Evolutionary conservation across 1,140 invertebrate genomes (phyloP).

Genomic region (Rhysida immarginata): DNA sequence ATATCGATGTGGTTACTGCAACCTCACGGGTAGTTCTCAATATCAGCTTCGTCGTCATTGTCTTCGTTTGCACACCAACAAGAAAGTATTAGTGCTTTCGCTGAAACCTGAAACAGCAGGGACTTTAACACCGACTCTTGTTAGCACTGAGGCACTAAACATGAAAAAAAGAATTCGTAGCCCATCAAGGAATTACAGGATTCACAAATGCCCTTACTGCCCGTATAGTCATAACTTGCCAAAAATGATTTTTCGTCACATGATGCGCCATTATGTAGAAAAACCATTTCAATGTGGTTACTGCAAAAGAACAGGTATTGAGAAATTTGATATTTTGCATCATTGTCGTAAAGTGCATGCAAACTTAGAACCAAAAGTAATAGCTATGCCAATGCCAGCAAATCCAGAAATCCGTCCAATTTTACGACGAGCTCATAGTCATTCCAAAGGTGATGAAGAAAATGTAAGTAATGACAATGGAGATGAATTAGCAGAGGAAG

Average conservation of each 20-base stretch:
- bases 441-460: not conserved
- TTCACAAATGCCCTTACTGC: not conserved
- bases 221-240: not conserved
- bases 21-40: not conserved
- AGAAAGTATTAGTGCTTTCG: not conserved
- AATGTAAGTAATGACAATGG: not conserved
- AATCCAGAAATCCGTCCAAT: constrained; percentile 4
- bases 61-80: not conserved
- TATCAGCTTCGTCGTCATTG: constrained; percentile 3
- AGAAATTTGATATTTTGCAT: not conserved
- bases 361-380: not conserved
- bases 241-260: constrained; percentile 1
- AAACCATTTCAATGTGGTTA: constrained; percentile 5
- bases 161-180: not conserved
- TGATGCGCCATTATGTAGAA: not conserved
- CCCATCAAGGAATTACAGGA: no score
- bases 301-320: constrained; percentile 1
- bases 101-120: not conserved
- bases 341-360: not conserved
- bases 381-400: not conserved
- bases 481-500: not conserved
- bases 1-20: constrained; percentile 4
- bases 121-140: not conserved
- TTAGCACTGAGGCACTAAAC: not conserved
- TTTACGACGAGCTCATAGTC: not conserved